Evolutionary conservation across 2,797 vertebrate species (phyloP).

Genomic region (Vultur gryphus): DNA sequence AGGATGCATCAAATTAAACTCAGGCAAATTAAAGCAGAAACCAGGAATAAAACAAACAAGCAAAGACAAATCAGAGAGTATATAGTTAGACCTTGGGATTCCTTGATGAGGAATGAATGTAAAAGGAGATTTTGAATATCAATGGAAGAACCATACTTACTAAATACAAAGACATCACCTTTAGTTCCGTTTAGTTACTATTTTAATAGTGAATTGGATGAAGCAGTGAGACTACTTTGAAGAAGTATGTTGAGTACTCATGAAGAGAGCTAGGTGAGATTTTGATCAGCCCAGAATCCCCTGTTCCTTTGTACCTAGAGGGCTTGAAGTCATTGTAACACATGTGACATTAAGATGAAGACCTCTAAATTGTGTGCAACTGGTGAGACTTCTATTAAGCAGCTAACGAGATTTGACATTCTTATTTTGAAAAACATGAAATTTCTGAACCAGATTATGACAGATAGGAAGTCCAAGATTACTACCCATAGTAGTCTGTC

Average conservation of each 20-base stretch:
- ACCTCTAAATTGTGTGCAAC: background rate
- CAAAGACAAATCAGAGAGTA: background rate
- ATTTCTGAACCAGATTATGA: background rate
- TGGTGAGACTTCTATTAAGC: background rate
- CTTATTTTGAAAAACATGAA: background rate
- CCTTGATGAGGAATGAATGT: background rate
- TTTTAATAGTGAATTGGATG: background rate
- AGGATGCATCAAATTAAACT: background rate
- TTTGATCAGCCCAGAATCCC: background rate
- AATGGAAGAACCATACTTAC: background rate
- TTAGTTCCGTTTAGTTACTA: background rate
- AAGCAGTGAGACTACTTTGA: background rate
- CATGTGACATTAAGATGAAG: background rate
- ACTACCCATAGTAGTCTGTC: background rate
- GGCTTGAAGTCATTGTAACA: background rate
- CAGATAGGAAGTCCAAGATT: background rate
- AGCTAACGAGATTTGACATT: background rate
- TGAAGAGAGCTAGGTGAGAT: background rate
- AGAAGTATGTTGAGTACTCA: background rate
- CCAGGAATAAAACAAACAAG: background rate
- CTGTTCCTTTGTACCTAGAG: background rate
- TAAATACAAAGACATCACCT: background rate
- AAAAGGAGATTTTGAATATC: background rate
- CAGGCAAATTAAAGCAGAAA: background rate
- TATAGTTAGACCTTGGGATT: background rate